Evolutionary conservation across 2,797 vertebrate species (phyloP), one percentile per base, ranked within the genome.

Genomic region (Columba guinea): DNA sequence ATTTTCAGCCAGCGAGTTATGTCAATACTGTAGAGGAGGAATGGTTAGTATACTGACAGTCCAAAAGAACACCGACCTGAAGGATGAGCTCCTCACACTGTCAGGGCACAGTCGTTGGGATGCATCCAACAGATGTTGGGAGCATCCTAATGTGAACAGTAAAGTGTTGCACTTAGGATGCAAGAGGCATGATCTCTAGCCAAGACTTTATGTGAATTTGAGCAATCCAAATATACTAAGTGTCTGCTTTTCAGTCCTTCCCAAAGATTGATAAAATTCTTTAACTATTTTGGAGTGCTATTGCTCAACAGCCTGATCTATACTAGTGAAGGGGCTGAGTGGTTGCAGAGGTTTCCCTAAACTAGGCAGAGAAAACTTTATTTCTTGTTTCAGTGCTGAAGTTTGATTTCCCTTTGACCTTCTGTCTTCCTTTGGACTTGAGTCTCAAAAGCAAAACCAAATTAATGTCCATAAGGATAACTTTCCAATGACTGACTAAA

Each of bases 91-190:
- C 10, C 52, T 84, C 39, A 49, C 24, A 11, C 13, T 67, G 26
- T 27, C 11, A 49, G 27, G 58, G n/a, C 18, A 27, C 35, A 3
- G 8, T 52, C 35, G 10, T 37, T 37, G 37, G 37, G 37, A 37
- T 37, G 37, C 37, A 37, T 37, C 37, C 37, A 37, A 11, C 37
- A 37, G 37, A 37, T 74, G 2, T 51, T 73, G 23, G 18, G 32
- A 78, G 26, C 21, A 71, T 78, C 64, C 37, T 8, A 2, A 16
- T 62, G 30, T 58, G 30, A 53, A 13, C 19, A 86, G 7, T 32
- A 6, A 20, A 46, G 18, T 7, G 7, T 74, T 1, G 0, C 8
- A 10, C 7, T 24, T 60, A 9, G 1, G 51, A n/a, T 70, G 49
- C 10, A n/a, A 63, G 23, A 67, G 20, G 23, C 4, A 5, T 8